Evolutionary conservation across 2,888 invertebrate species (phyloP), one percentile per base, ranked within the genome.

Genomic region (Epiblema foenella): DNA sequence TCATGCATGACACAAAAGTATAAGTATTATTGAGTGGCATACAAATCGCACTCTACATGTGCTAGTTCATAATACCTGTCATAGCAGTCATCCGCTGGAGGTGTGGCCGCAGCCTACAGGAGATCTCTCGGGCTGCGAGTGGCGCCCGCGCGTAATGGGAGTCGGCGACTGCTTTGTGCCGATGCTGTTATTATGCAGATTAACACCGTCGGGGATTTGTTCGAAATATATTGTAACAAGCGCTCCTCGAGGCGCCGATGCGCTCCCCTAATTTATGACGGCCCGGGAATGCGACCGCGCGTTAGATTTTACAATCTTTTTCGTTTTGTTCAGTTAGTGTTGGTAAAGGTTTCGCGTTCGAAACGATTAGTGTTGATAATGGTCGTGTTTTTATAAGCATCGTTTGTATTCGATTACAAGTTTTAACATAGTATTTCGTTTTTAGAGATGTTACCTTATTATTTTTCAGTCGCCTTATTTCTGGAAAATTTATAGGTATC

Each of bases 121-220:
- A 46, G 71, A 72, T 75, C 75, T 74, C 73, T 51, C 75, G 74
- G 76, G 84, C 84, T 85, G 87, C 85, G 91, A 90, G 90, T 93
- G 91, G 92, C 91, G 93, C 90, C 89, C 89, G 89, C 83, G 86
- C 84, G 87, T 92, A 92, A 91, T 91, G 89, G 89, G 86, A 85
- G 91, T 88, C 92, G 90, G 93, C 91, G 84, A 86, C 82, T 87
- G 89, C 91, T 92, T 92, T 92, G 91, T 90, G 85, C 83, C 84
- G 88, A 86, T 88, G 91, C 89, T 92, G 90, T 92, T 93, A 93
- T 93, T 93, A 93, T 93, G 93, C 93, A 93, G 93, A 93, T 93
- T 92, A 92, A 92, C 93, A 93, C 93, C 91, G 91, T 84, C 91
- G 91, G 93, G 93, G 93, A 93, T 93, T 92, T 92, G 93, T 93